Base-by-base conservation (phyloP, 2,888 invertebrate species). In the Lithophane leautieri region DNA sequence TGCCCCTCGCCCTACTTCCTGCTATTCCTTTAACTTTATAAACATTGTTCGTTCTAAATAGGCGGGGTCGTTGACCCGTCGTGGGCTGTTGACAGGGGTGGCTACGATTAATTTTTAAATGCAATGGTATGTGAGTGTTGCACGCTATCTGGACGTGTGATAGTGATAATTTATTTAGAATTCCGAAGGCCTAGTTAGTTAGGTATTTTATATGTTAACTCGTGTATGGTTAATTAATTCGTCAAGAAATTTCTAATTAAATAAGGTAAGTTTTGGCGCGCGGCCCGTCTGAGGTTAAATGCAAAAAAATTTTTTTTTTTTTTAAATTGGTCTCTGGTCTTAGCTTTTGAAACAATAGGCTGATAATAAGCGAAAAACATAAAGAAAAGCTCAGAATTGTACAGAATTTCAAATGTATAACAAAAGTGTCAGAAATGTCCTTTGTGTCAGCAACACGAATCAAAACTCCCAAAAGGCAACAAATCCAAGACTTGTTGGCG, bases 101-200 rank as follows among this genome's bases (percentile, higher is more conserved):
- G 93, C 89, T 88, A 83, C 92, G 92, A 94, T 95, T 95, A 94
- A 95, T 94, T 95, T 94, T 94, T 93, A 95, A 95, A 94, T 93
- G 93, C 92, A 92, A 90, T 90, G 92, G 91, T 93, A 94, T 94
- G 94, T 92, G 91, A 88, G 90, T 89, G 85, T 86, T 86, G 88
- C 95, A 95, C 94, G 95, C 95, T 88, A 94, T 79, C 76, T 25
- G 65, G 80, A 86, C 82, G 86, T 88, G 86, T 84, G 79, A 82
- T 86, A 85, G 84, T 87, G 79, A 83, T 82, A 73, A 83, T 88
- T 79, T 82, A 78, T 87, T 79, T 73, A 76, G 54, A 78, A 86
- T 67, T 73, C 71, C 22, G 71, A 42, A 65, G 34, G 73, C 62
- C 22, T 73, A 52, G 47, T 82, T 71, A 70, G 68, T 73, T 56